Conservation (phyloP, 2,113 vertebrate species). For the Myxocyprinus asiaticus region DNA sequence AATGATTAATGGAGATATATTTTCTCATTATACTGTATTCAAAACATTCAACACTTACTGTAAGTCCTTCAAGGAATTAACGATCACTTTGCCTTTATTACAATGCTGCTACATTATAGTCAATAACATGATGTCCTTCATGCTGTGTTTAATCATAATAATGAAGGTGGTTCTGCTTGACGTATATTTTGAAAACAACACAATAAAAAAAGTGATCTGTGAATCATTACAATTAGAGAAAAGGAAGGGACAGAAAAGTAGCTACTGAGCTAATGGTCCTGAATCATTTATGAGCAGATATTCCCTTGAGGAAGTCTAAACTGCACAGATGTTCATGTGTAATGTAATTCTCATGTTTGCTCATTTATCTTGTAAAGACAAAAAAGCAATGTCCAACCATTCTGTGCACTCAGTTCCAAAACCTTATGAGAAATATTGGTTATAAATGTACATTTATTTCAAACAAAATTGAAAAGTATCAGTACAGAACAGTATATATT, state of each 20-base stretch:
- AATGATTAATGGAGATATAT: not conserved
- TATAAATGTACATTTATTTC: too few relatives aligned
- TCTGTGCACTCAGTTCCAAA: not conserved
- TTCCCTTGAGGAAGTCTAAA: constrained; percentile 24
- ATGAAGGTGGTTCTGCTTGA: not conserved
- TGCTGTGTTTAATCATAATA: constrained; percentile 21
- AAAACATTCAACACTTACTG: constrained; percentile 10
- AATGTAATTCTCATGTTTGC: constrained; percentile 12
- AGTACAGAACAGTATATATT: too few relatives aligned
- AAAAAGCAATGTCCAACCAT: not conserved
- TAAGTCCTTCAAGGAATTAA: not conserved
- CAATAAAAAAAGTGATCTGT: not conserved
- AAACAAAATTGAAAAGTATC: too few relatives aligned
- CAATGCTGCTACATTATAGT: constrained; percentile 44
- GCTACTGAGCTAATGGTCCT: not conserved
- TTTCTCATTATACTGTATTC: constrained; percentile 1
- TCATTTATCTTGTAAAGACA: constrained; percentile 29
- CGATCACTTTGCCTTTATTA: constrained; percentile 25
- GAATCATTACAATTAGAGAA: not conserved
- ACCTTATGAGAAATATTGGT: too few relatives aligned
- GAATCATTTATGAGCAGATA: constrained; percentile 40
- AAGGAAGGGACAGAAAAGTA: not conserved
- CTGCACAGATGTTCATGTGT: constrained; percentile 29
- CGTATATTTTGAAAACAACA: constrained; percentile 11
- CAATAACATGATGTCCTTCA: constrained; percentile 18